A percentile compares a stretch with the other conserved stretches of the same genome.
phyloP scores from a whole-genome alignment of 2,113 vertebrate species.

The Brevimyrus niger region DNA sequence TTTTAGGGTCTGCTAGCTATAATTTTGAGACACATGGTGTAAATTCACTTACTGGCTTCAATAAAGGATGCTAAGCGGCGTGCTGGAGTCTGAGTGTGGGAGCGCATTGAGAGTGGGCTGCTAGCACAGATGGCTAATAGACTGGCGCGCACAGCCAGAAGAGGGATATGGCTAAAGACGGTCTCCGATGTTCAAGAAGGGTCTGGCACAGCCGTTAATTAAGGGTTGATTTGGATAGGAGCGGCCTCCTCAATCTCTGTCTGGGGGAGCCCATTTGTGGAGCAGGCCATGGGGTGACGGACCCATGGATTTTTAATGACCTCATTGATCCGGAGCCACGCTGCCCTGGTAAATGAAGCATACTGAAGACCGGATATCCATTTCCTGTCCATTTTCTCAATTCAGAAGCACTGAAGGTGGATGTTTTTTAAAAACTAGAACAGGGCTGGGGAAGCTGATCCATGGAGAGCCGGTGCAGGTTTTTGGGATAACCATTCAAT shows the following conservation, averaged over 20 bases:
- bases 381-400: conserved; percentile 3
- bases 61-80: background rate
- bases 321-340: conserved; percentile 10
- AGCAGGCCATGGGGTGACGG: background rate
- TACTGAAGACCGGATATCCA: conserved; percentile 13
- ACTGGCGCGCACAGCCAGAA: background rate
- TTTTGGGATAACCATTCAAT: background rate
- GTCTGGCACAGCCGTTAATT: background rate
- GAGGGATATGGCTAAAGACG: background rate
- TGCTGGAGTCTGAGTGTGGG: background rate
- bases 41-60: background rate
- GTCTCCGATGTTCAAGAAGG: background rate
- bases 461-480: background rate
- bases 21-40: background rate
- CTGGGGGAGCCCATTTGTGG: conserved; percentile 8
- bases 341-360: conserved; percentile 7
- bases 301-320: conserved; percentile 20
- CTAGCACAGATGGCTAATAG: background rate
- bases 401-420: background rate
- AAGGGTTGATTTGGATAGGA: background rate
- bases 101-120: background rate
- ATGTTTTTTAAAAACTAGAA: background rate
- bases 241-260: conserved; percentile 11
- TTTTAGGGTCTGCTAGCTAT: background rate
- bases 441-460: background rate